A percentile compares a stretch with the other conserved stretches of the same genome.
Conservation (phyloP, 2,797 vertebrate species). For the Champsocephalus gunnari region DNA sequence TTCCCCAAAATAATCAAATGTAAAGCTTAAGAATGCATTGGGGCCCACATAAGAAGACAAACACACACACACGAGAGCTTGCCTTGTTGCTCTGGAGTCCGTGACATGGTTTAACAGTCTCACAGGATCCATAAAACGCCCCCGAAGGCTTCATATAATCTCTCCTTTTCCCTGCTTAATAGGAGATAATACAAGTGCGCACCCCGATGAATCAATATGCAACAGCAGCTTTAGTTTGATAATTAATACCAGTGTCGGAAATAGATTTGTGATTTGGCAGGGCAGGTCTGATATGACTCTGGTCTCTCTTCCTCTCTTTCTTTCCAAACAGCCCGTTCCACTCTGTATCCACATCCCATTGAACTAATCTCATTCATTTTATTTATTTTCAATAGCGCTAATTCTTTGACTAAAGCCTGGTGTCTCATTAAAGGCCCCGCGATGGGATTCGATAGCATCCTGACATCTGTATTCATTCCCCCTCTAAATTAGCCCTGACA, state of each 20-base stretch:
- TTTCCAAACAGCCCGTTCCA: slow-evolving; percentile 49
- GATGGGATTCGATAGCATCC: slow-evolving; percentile 84
- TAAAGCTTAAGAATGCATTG: slow-evolving; percentile 80
- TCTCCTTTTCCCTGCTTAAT: slow-evolving; percentile 80
- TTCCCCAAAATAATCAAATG: slow-evolving; percentile 84
- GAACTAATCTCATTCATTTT: slow-evolving; percentile 78
- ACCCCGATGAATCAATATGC: slow-evolving; percentile 85
- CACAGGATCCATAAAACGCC: slow-evolving; percentile 82
- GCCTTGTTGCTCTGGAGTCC: slow-evolving; percentile 78
- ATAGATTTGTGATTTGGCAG: slow-evolving; percentile 87
- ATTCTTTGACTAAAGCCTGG: slow-evolving; percentile 88
- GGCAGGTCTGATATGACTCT: slow-evolving; percentile 77
- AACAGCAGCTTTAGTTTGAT: slow-evolving; percentile 85
- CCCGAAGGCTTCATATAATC: slow-evolving; percentile 84
- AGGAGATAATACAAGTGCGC: slow-evolving; percentile 84
- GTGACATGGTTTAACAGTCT: slow-evolving; percentile 84
- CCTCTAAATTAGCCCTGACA: slow-evolving; percentile 85
- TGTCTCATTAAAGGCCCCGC: slow-evolving; percentile 84
- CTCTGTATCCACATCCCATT: slow-evolving; percentile 70
- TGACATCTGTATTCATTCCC: slow-evolving; percentile 86
- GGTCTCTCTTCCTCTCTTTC: slow-evolving; percentile 46
- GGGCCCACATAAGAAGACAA: slow-evolving; percentile 53
- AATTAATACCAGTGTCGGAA: slow-evolving; percentile 86
- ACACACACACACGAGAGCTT: slow-evolving; percentile 46
- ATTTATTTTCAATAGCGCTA: slow-evolving; percentile 73